Conservation (phyloP, 2,113 vertebrate species). For the Phalacrocorax aristotelis region DNA sequence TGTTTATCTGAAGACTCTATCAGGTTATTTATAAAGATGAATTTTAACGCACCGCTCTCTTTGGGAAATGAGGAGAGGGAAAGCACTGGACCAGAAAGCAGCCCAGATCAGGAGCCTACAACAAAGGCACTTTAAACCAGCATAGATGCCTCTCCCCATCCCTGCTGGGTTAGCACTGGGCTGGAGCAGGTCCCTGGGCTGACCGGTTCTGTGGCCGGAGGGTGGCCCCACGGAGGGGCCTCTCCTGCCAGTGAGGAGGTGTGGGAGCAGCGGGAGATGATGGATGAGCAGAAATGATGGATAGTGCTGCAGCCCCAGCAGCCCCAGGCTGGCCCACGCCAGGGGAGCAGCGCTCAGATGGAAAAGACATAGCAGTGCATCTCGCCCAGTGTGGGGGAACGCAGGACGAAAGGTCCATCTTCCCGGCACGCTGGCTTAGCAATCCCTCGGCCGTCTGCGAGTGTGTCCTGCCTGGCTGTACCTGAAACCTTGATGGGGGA, state of each 20-base stretch:
- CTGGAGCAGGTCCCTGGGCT: background rate
- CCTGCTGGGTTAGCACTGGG: background rate
- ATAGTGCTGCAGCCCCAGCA: background rate
- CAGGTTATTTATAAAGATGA: background rate
- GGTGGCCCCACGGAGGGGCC: background rate
- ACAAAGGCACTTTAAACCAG: background rate
- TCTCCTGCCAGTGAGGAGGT: background rate
- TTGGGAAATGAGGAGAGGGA: background rate
- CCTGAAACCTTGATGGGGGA: background rate
- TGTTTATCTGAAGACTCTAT: background rate
- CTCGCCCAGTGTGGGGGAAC: background rate
- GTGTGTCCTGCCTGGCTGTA: background rate
- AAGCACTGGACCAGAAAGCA: background rate
- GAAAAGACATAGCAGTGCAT: background rate
- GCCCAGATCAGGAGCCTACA: background rate
- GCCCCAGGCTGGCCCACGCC: fast-evolving
- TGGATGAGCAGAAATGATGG: background rate
- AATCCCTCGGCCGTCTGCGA: background rate
- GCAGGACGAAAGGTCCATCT: background rate
- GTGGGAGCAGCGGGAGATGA: background rate
- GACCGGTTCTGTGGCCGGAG: background rate
- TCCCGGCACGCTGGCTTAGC: fast-evolving
- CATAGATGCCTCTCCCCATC: background rate
- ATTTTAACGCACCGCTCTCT: background rate
- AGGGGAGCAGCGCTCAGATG: background rate